Conservation (phyloP, 2,797 vertebrate species). For the Onychomys leucogaster region DNA sequence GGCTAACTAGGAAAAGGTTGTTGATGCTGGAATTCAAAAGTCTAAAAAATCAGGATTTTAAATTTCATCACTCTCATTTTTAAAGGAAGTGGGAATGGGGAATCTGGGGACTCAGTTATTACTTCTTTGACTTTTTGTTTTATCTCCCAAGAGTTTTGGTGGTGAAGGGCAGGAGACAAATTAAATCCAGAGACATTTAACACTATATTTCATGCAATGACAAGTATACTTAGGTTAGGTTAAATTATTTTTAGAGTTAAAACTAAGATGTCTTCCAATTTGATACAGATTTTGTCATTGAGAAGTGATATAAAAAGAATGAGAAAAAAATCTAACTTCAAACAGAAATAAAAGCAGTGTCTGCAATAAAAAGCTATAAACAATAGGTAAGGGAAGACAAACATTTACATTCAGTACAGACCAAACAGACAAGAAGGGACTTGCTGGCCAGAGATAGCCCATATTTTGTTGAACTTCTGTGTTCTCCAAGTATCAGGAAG, state of each 20-base stretch:
- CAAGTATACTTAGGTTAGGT: background rate
- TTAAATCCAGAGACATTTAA: slow-evolving; percentile 42
- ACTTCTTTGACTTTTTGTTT: background rate
- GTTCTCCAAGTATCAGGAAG: slow-evolving; percentile 82
- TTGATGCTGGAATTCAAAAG: slow-evolving; percentile 40
- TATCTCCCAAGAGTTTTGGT: background rate
- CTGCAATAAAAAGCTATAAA: slow-evolving; percentile 77
- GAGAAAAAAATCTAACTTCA: slow-evolving; percentile 57
- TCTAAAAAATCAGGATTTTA: slow-evolving; percentile 44
- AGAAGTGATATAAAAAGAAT: background rate
- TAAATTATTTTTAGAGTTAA: slow-evolving; percentile 56
- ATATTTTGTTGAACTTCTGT: slow-evolving; percentile 80
- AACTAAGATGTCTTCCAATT: slow-evolving; percentile 54
- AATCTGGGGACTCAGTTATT: background rate
- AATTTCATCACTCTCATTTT: background rate
- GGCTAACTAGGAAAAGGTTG: background rate
- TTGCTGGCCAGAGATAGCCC: slow-evolving; percentile 83
- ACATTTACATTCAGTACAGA: slow-evolving; percentile 86
- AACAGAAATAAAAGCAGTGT: slow-evolving; percentile 67
- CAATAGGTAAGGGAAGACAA: slow-evolving; percentile 85
- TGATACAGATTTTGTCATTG: background rate
- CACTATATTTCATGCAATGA: background rate
- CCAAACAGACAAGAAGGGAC: slow-evolving; percentile 88
- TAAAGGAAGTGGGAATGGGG: background rate
- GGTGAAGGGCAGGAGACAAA: background rate